Percentiles rank a stretch among this genome's conserved stretches.
These are phyloP conservation scores for Actinia tenebrosa DNA, from an alignment of 64 coral and sea anemone genomes.

Conservation along the genomic window DNA sequence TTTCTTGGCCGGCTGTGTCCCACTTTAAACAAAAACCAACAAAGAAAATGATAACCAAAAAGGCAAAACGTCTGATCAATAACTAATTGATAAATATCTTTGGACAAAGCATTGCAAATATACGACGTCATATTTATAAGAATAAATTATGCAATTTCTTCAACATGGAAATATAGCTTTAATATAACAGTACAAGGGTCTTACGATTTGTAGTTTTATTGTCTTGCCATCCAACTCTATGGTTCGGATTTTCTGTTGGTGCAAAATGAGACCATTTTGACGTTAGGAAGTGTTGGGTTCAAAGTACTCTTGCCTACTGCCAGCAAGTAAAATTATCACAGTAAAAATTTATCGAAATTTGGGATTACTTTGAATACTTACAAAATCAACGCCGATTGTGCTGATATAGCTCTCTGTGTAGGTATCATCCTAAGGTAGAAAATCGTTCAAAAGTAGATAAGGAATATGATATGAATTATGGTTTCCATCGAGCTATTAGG, in stretches of 20 bases:
- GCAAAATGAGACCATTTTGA: constrained; percentile 23
- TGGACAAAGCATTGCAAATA: constrained; percentile 5
- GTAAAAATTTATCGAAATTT: constrained; percentile 27
- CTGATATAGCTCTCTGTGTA: constrained; percentile 99
- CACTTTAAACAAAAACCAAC: constrained; percentile 60
- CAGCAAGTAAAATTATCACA: constrained; percentile 18
- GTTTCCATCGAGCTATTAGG: constrained; percentile 54
- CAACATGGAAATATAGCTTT: not conserved
- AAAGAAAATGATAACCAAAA: constrained; percentile 20
- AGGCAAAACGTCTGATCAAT: not conserved
- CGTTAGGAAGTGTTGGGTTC: constrained; percentile 6
- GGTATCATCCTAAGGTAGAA: constrained; percentile 80
- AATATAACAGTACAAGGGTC: constrained; percentile 18
- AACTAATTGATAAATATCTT: constrained; percentile 29
- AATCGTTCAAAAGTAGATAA: constrained; percentile 23
- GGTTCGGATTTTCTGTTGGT: constrained; percentile 94
- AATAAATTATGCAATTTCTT: constrained; percentile 31
- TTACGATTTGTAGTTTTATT: constrained; percentile 99
- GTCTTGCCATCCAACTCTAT: constrained; percentile 99
- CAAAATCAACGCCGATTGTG: constrained; percentile 99
- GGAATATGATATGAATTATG: constrained; percentile 5
- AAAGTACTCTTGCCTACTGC: constrained; percentile 23
- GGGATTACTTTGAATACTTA: constrained; percentile 67
- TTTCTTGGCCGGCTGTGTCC: constrained; percentile 92
- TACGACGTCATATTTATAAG: constrained; percentile 11